Evolutionary conservation across 2,888 invertebrate genomes (phyloP), one percentile per base, ranked within the genome.

Genomic region (Graphium colonna): DNA sequence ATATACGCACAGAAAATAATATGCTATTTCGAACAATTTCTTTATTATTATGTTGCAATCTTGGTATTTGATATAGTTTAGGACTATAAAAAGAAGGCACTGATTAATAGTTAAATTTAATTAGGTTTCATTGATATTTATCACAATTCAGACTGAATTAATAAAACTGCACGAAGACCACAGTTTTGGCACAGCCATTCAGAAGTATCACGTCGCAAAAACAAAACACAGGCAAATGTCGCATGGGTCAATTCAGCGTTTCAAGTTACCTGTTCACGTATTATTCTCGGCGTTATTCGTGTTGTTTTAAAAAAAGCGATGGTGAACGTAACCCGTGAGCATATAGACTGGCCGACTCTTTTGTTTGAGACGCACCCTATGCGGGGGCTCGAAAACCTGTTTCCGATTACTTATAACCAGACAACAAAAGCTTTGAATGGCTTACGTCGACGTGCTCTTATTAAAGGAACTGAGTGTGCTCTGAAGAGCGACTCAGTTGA

Each of bases 351-450:
- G 49, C 13, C 28, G 50, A 68, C 70, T 68, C 65, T 75, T 75
- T 75, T 77, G 74, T 79, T 75, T 62, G 63, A 63, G 62, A 62
- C 65, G 64, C 71, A 67, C 69, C 67, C 67, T 60, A 67, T 75
- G 76, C 72, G 64, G 63, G 67, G 69, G 67, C 73, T 73, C 60
- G 68, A 64, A 73, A 82, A 83, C 82, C 77, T 69, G 82, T 82
- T 79, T 65, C 59, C 62, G 57, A 68, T 69, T 68, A 66, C 64
- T 62, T 64, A 62, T 62, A 66, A 63, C 65, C 65, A 68, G 67
- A 67, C 69, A 70, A 73, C 73, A 75, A 76, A 73, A 69, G 68
- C 60, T 61, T 58, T 63, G 65, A 65, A 69, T 67, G 67, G 63
- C 40, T 49, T 38, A 48, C 44, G 40, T 41, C 50, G 50, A 56